phyloP scores from a whole-genome alignment of 2,888 invertebrate species.

The Sceliomorpha sp. region DNA sequence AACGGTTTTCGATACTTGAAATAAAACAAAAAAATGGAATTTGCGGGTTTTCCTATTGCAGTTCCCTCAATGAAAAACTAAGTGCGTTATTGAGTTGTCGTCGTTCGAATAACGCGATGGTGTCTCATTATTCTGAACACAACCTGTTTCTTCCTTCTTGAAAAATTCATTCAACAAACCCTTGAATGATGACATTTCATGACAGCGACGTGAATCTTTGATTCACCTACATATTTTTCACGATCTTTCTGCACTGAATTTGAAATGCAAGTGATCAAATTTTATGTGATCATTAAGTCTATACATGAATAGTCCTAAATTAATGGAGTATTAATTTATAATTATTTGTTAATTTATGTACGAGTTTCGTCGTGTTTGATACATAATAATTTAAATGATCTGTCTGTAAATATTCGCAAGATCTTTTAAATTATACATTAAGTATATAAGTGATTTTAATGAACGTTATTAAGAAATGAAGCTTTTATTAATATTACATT shows the following conservation, averaged over 20 bases:
- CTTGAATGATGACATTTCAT: slow-evolving; percentile 25
- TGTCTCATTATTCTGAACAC: slow-evolving; percentile 32
- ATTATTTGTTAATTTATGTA: no score
- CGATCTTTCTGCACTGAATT: slow-evolving; percentile 12
- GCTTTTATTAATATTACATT: no score
- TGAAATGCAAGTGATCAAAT: slow-evolving; percentile 11
- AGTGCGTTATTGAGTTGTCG: slow-evolving; percentile 20
- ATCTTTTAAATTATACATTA: no score
- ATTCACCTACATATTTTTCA: slow-evolving; percentile 20
- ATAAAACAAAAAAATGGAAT: no score
- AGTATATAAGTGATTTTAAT: no score
- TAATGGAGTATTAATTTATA: no score
- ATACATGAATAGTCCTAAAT: no score
- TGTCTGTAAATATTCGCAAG: no score
- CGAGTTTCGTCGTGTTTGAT: no score
- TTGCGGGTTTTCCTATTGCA: background rate
- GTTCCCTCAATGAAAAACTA: slow-evolving; percentile 5
- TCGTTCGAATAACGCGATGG: slow-evolving; percentile 24
- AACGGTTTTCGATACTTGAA: no score
- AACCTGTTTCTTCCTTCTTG: slow-evolving; percentile 24
- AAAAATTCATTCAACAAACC: slow-evolving; percentile 37
- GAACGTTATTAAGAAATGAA: no score
- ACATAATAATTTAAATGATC: no score
- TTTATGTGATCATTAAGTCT: background rate
- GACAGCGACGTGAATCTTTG: slow-evolving; percentile 16